These are phyloP conservation scores for Geotrupes spiniger DNA, from an alignment of 2,888 invertebrate genomes.

Conservation along the genomic window DNA sequence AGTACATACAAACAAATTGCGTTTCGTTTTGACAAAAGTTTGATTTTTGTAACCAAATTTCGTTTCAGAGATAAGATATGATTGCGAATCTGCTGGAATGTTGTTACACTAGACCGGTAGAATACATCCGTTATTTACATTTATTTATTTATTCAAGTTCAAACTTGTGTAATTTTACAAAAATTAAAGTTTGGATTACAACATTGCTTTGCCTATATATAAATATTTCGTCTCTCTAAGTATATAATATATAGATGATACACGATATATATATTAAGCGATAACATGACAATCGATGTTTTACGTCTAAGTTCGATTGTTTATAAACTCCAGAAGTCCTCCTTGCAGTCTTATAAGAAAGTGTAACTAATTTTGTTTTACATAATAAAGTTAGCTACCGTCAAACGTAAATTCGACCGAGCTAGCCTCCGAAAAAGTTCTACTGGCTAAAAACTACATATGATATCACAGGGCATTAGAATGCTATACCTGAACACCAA, in stretches of 20 bases:
- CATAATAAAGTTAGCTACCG: constrained; percentile 17
- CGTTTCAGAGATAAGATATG: not conserved
- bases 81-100: not conserved
- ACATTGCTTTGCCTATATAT: constrained; percentile 10
- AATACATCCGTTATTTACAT: constrained; percentile 11
- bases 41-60: not conserved
- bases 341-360: constrained; percentile 24
- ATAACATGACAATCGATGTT: constrained; percentile 3
- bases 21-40: not conserved
- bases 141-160: not conserved
- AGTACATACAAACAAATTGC: not conserved
- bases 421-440: constrained; percentile 20
- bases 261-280: constrained; percentile 5
- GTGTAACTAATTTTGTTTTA: constrained; percentile 7
- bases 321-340: constrained; percentile 16
- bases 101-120: constrained; percentile 8
- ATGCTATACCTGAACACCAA: constrained; percentile 32
- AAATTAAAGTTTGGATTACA: constrained; percentile 5
- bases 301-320: not conserved
- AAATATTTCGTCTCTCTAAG: constrained; percentile 3
- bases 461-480: constrained; percentile 32
- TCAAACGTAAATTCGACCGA: constrained; percentile 17
- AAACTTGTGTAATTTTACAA: constrained; percentile 2
- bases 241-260: constrained; percentile 12
- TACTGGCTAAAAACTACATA: constrained; percentile 25